Evolutionary conservation across 2,888 invertebrate species (phyloP).

Genomic region (Parnassius mnemosyne): DNA sequence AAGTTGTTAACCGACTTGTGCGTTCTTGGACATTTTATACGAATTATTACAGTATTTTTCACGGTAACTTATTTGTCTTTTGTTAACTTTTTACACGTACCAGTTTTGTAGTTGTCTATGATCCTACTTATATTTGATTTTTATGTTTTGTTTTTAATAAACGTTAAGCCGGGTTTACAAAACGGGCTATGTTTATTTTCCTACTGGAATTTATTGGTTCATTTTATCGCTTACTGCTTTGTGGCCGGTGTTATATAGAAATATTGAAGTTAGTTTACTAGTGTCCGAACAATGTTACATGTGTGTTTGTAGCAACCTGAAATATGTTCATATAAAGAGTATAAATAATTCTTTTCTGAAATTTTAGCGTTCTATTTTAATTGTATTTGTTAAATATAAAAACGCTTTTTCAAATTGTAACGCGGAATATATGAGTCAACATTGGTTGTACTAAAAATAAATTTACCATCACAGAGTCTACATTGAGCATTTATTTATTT

Average conservation of each 20-base stretch:
- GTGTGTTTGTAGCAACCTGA: slow-evolving; percentile 6
- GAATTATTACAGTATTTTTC: slow-evolving; percentile 22
- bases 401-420: not conserved
- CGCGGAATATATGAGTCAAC: not conserved
- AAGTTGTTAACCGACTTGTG: not conserved
- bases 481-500: slow-evolving; percentile 37
- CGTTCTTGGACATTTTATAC: slow-evolving; percentile 17
- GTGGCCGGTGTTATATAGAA: slow-evolving; percentile 10
- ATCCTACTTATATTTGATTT: slow-evolving; percentile 19
- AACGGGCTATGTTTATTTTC: slow-evolving; percentile 23
- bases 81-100: slow-evolving; percentile 14
- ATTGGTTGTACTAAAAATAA: slow-evolving; percentile 7
- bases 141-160: slow-evolving; percentile 23
- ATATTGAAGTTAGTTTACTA: slow-evolving; percentile 14
- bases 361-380: slow-evolving; percentile 2
- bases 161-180: slow-evolving; percentile 23
- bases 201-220: slow-evolving; percentile 34
- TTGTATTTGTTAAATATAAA: slow-evolving; percentile 3
- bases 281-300: slow-evolving; percentile 7
- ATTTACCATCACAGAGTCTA: slow-evolving; percentile 11
- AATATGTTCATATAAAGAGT: not conserved
- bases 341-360: slow-evolving; percentile 3
- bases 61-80: slow-evolving; percentile 13
- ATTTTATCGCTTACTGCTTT: slow-evolving; percentile 23
- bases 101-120: slow-evolving; percentile 18